Percentiles rank a stretch among this genome's conserved stretches.
These are phyloP conservation scores for Dendrocincla fuliginosa DNA, from an alignment of 2,797 vertebrate genomes.

Conservation along the genomic window DNA sequence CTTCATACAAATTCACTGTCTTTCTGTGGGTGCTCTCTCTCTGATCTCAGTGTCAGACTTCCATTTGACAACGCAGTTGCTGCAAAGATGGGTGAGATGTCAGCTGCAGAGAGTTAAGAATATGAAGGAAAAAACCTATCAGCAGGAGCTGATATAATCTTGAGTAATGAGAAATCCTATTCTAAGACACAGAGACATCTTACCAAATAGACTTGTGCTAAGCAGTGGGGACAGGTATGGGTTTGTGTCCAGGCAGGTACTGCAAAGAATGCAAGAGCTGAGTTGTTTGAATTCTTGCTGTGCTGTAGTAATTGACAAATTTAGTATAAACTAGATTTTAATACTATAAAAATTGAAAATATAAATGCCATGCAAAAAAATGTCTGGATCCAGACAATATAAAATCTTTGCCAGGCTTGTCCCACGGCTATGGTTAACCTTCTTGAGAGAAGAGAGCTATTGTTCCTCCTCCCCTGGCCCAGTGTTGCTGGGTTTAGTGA, in stretches of 20 bases:
- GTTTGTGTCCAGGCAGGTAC: not conserved
- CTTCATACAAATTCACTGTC: not conserved
- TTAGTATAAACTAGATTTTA: not conserved
- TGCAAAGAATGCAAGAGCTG: not conserved
- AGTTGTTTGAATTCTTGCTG: not conserved
- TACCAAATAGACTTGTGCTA: not conserved
- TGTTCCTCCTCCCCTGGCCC: not conserved
- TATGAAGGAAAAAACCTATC: not conserved
- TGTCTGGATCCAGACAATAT: not conserved
- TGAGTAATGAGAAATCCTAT: not conserved
- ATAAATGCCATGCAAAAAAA: not conserved
- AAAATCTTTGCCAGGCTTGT: not conserved
- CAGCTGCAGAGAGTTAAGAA: not conserved
- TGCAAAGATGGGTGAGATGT: not conserved
- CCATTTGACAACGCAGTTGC: not conserved
- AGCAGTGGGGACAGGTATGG: not conserved
- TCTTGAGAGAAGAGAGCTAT: slow-evolving; percentile 10
- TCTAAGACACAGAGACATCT: not conserved
- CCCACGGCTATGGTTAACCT: not conserved
- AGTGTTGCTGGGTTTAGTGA: not conserved
- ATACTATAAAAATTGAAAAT: not conserved
- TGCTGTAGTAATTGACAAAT: not conserved
- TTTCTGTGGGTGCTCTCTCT: not conserved
- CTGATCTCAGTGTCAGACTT: not conserved
- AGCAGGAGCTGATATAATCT: not conserved